Evolutionary conservation across 1,140 invertebrate genomes (phyloP).

Genomic region (Doryteuthis pealeii): DNA sequence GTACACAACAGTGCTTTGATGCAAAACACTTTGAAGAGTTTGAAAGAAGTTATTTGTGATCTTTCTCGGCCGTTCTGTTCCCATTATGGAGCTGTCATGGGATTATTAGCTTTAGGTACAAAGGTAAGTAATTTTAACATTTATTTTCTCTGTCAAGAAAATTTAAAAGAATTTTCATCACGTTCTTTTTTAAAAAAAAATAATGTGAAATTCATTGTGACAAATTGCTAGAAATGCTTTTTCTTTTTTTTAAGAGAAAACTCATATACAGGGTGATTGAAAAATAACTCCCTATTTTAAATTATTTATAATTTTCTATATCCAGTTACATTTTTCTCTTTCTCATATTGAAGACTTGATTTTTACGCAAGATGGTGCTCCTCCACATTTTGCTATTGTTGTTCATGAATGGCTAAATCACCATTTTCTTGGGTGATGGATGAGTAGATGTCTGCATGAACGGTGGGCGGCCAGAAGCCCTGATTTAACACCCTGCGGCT

Average conservation of each 20-base stretch:
- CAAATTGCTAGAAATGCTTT: not conserved
- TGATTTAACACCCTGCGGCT: too few species aligned
- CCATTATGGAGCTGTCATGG: constrained; percentile 59
- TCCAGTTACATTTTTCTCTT: too few species aligned
- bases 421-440: too few species aligned
- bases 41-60: constrained; percentile 54
- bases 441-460: too few species aligned
- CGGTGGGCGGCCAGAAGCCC: too few species aligned
- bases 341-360: too few species aligned
- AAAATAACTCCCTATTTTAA: too few species aligned
- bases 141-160: not conserved
- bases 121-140: constrained; percentile 36
- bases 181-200: not conserved
- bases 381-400: too few species aligned
- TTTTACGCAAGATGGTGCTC: too few species aligned
- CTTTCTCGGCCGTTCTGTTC: constrained; percentile 53
- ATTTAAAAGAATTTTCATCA: not conserved
- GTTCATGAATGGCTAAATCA: too few species aligned
- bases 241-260: not conserved
- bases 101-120: constrained; percentile 49
- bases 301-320: too few species aligned
- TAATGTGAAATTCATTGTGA: not conserved
- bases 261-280: too few species aligned
- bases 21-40: constrained; percentile 38
- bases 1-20: constrained; percentile 50